phyloP scores from a whole-genome alignment of 2,797 vertebrate genomes.

The Girardinus metallicus region DNA sequence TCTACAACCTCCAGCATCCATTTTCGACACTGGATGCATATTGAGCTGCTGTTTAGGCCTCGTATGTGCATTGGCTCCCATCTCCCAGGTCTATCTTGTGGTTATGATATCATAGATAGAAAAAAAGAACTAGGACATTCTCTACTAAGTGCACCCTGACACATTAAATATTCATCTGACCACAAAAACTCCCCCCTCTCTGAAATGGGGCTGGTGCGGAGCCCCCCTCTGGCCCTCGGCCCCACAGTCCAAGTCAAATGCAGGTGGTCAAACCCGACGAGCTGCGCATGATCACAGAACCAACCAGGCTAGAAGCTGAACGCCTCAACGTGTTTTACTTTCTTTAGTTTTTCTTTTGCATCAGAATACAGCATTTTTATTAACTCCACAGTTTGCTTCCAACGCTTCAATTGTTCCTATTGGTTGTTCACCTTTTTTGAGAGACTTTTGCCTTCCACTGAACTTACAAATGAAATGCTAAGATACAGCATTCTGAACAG shows the following conservation, averaged over 20 bases:
- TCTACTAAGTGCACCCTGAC: slow-evolving; percentile 85
- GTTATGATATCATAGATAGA: slow-evolving; percentile 88
- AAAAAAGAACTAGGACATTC: slow-evolving; percentile 78
- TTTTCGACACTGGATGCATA: slow-evolving; percentile 68
- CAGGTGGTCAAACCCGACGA: slow-evolving; percentile 45
- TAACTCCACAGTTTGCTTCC: background rate
- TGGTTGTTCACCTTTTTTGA: background rate
- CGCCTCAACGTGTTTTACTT: slow-evolving; percentile 33
- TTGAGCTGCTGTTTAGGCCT: slow-evolving; percentile 75
- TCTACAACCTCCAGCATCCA: slow-evolving; percentile 74
- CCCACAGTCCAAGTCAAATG: slow-evolving; percentile 70
- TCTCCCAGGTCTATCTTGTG: slow-evolving; percentile 84
- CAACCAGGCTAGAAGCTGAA: slow-evolving; percentile 46
- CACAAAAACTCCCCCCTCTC: slow-evolving; percentile 66
- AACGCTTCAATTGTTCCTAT: too few species aligned
- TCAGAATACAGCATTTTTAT: background rate
- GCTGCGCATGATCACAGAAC: slow-evolving; percentile 48
- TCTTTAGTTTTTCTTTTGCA: background rate
- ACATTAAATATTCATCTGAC: slow-evolving; percentile 87
- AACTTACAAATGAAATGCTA: background rate
- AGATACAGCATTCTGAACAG: background rate
- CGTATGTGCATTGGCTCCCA: slow-evolving; percentile 74
- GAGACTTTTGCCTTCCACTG: background rate
- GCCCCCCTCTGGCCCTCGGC: slow-evolving; percentile 64
- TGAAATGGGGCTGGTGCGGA: slow-evolving; percentile 70